Evolutionary conservation across 1,140 invertebrate species (phyloP), one percentile per base, ranked within the genome.

Genomic region (Chionoecetes opilio): DNA sequence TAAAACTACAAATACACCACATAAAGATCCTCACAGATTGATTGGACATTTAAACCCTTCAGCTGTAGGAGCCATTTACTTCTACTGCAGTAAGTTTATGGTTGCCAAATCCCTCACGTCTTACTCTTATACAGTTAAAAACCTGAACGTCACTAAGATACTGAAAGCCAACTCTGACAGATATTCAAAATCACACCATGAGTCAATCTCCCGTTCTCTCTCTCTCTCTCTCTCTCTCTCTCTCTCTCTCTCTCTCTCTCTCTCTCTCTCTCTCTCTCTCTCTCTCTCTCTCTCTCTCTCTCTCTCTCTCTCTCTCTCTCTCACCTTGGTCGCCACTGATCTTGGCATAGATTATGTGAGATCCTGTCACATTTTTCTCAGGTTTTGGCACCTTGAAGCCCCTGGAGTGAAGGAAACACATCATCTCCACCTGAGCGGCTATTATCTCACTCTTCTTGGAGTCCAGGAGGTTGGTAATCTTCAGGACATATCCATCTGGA

Each of bases 381-480:
- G 98, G 98, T 53, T 97, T 97, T 0, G 98, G 98, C 95, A 98
- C 98, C 0, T 96, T 97, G 8, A 98, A 97, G 14, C 97, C 97
- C 17, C 97, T 97, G 95, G 98, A 97, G 98, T 98, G 97, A 86
- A 98, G 97, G 96, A 97, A 98, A 3, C 98, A 96, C 97, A 98
- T 97, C 82, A 98, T 97, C 95, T 98, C 97, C 94, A 97, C 98
- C 97, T 98, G 98, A 0, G 97, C 98, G 88, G 98, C 98, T 26
- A 99, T 97, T 32, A 98, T 97, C 0, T 97, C 96, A 0, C 97
- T 96, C 46, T 98, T 98, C 96, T 98, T 97, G 0, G 98, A 98
- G 96, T 99, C 98, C 96, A 98, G 97, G 0, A 98, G 97, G 97
- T 99, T 99, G 32, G 98, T 97, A 75, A 99, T 97, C 97, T 99